phyloP scores from a whole-genome alignment of 2,888 invertebrate species.

The Biston betularia region DNA sequence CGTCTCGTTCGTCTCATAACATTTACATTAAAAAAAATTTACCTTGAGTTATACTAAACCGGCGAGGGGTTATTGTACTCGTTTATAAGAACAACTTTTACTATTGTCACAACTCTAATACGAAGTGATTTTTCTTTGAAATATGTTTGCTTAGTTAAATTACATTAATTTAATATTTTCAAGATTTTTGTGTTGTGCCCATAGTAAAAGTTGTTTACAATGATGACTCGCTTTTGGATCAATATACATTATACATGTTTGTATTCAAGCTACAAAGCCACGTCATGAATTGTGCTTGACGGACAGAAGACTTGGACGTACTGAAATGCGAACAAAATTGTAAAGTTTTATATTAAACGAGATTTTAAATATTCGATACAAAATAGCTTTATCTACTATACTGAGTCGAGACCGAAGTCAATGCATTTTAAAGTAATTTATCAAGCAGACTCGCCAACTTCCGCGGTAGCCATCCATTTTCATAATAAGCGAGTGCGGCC shows the following conservation, averaged over 20 bases:
- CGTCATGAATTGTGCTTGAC: conserved; percentile 33
- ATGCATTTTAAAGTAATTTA: conserved; percentile 60
- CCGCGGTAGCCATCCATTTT: conserved; percentile 61
- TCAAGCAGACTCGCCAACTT: conserved; percentile 53
- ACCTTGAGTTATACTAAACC: no score
- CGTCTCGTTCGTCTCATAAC: no score
- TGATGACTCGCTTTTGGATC: no score
- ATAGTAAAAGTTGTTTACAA: no score
- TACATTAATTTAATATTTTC: no score
- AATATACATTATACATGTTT: background rate
- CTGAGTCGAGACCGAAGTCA: conserved; percentile 42
- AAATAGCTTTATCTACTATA: conserved; percentile 23
- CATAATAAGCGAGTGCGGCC: conserved; percentile 51
- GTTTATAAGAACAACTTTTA: no score
- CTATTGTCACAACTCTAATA: no score
- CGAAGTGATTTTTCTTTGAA: no score
- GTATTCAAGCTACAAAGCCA: background rate
- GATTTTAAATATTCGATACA: conserved; percentile 29
- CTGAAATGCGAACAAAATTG: conserved; percentile 26
- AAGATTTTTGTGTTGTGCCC: no score
- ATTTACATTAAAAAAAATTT: no score
- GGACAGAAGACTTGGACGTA: conserved; percentile 22
- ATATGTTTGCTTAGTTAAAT: no score
- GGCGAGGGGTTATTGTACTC: no score
- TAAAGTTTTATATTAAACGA: conserved; percentile 18